Evolutionary conservation across 2,888 invertebrate genomes (phyloP), one percentile per base, ranked within the genome.

Genomic region (Phaedon cochleariae): DNA sequence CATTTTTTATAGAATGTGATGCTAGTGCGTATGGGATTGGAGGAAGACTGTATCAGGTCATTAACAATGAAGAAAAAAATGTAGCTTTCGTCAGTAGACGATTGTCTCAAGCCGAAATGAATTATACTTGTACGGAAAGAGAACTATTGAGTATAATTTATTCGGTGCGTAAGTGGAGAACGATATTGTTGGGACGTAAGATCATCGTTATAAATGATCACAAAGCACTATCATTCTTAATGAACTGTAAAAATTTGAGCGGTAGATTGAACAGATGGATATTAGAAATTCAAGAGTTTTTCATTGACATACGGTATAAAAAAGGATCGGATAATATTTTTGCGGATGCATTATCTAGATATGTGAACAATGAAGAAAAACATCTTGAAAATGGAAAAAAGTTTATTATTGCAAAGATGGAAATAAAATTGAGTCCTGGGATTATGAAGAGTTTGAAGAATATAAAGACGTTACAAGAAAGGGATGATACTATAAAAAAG

Each of bases 91-190:
- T 62, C 5, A 71, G 71, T 22, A 29, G 65, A 34, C 21, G 31
- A 22, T 70, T 4, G 34, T n/a, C n/a, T n/a, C n/a, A n/a, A n/a
- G n/a, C n/a, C n/a, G n/a, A n/a, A n/a, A n/a, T n/a, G n/a, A n/a
- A 60, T 3, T 73, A 72, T 51, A 73, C 69, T 6, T 58, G 59
- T 5, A 71, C 69, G 0, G 70, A 73, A 51, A 17, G 18, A 20
- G 48, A 48, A 18, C 10, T 20, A 18, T 48, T 48, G 48, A 48
- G 48, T 18, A 3, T 48, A 5, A 20, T 48, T 4, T 48, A 18
- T 18, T 18, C 18, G 1, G 15, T 48, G 20, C 15, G 18, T 6
- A 6, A 21, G 4, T 48, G 48, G 48, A 18, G 20, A 18, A 48
- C 5, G 1, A 48, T 48, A 18, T 10, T 48, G 1, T 48, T 48